Evolutionary conservation across 2,888 invertebrate species (phyloP), one percentile per base, ranked within the genome.

Genomic region (Dasypogon diadema): DNA sequence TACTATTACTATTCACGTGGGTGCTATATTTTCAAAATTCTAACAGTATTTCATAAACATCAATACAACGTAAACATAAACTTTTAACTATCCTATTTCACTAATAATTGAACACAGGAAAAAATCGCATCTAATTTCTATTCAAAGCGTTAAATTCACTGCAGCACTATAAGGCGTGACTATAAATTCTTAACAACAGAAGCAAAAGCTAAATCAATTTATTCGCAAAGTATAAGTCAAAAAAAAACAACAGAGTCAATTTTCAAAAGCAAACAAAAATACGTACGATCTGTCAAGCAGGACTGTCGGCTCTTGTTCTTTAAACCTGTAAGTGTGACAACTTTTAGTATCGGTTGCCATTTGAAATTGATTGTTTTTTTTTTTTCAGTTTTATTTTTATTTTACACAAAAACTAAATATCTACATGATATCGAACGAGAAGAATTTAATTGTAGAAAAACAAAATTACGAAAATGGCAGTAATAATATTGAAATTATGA

Each of bases 221-320:
- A n/a, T 55, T 18, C 24, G 37, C 24, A 18, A 42, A 10, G 37
- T 26, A 18, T n/a, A 18, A 37, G 51, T 54, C 18, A 55, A 54
- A 37, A 70, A 14, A 55, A 21, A 30, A 51, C 18, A 5, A 5
- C 8, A 5, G 4, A n/a, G 8, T 8, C 5, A 60, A 76, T 26
- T 30, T 21, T 14, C 30, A 65, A 55, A 24, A 55, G 24, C 16
- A 55, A 65, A 42, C 14, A 26, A 55, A 77, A 79, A 85, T 86
- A 86, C 86, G 83, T 86, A 86, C 86, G 86, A 86, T 85, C 86
- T 83, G 80, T 86, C 86, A 83, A 85, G 82, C 83, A 86, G 84
- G 82, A 85, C 84, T 82, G 85, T 83, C 81, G 86, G 84, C 81
- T 86, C 86, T 84, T 84, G 85, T 79, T 86, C 86, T 86, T 85